Conservation (phyloP, 1,140 invertebrate species). For the Muscidifurax raptorellus region DNA sequence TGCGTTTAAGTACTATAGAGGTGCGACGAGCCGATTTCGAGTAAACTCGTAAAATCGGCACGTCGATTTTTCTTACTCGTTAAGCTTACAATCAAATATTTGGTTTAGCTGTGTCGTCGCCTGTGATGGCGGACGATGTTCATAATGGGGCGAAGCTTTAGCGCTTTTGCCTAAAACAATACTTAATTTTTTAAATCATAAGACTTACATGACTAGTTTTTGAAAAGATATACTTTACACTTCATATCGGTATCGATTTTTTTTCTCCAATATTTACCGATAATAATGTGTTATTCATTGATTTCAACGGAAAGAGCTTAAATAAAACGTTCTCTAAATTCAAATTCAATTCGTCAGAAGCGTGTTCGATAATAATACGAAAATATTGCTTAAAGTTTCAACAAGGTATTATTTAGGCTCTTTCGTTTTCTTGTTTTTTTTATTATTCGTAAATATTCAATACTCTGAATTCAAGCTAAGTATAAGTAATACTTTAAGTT, state of each 20-base stretch:
- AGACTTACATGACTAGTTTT: background rate
- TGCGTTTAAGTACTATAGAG: slow-evolving; percentile 35
- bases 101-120: slow-evolving; percentile 35
- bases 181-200: slow-evolving; percentile 8
- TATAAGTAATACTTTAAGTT: slow-evolving; percentile 7
- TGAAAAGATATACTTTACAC: background rate
- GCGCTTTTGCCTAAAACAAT: background rate
- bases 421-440: background rate
- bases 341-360: background rate
- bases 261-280: background rate
- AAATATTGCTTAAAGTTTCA: slow-evolving; percentile 42
- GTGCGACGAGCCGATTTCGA: slow-evolving; percentile 15
- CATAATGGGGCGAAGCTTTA: slow-evolving; percentile 4
- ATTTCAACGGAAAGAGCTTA: background rate
- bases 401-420: slow-evolving; percentile 40
- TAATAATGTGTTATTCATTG: background rate
- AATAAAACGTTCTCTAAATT: slow-evolving; percentile 10
- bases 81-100: slow-evolving; percentile 42
- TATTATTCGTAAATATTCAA: background rate
- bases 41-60: background rate
- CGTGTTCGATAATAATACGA: slow-evolving; percentile 9
- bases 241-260: background rate
- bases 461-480: background rate
- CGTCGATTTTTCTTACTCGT: background rate
- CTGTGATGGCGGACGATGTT: background rate